phyloP scores from a whole-genome alignment of 2,888 invertebrate genomes.

The Acanthoscelides obtectus region DNA sequence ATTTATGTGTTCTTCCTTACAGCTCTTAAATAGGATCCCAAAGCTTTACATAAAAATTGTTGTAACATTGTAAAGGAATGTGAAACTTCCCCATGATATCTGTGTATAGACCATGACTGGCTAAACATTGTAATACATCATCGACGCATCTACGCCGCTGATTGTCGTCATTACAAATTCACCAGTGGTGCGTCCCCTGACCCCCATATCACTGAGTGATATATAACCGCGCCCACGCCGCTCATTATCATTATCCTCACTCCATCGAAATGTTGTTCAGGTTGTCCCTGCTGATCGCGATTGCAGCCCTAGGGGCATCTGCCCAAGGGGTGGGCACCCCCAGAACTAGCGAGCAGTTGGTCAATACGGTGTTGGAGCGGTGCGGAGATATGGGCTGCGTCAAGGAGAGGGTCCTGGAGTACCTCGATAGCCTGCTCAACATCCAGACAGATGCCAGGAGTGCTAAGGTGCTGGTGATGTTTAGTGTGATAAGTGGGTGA shows the following conservation, averaged over 20 bases:
- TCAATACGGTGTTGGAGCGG: slow-evolving; percentile 66
- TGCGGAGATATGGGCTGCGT: slow-evolving; percentile 72
- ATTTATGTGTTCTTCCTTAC: too few species aligned
- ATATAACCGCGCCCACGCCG: slow-evolving; percentile 63
- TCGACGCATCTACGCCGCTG: slow-evolving; percentile 7
- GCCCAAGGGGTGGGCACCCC: slow-evolving; percentile 18
- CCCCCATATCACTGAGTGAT: slow-evolving; percentile 48
- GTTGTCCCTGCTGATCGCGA: slow-evolving; percentile 49
- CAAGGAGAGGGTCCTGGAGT: slow-evolving; percentile 71
- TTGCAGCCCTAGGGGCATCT: slow-evolving; percentile 40
- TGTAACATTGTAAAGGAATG: too few species aligned
- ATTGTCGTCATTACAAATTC: slow-evolving; percentile 17
- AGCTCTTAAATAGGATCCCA: too few species aligned
- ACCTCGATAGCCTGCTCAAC: slow-evolving; percentile 67
- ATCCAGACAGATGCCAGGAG: slow-evolving; percentile 58
- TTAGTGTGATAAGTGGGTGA: neutral
- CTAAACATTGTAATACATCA: slow-evolving; percentile 20
- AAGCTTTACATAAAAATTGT: too few species aligned
- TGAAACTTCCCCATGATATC: too few species aligned
- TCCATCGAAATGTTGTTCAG: slow-evolving; percentile 39
- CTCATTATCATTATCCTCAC: slow-evolving; percentile 33
- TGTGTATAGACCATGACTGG: too few species aligned
- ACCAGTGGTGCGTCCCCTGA: slow-evolving; percentile 43
- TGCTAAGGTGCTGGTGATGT: slow-evolving; percentile 36
- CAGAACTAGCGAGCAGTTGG: slow-evolving; percentile 60